Percentiles rank a stretch among this genome's conserved stretches.
These are phyloP conservation scores for Sitta carolinensis DNA, from an alignment of 2,797 vertebrate species.

Conservation along the genomic window DNA sequence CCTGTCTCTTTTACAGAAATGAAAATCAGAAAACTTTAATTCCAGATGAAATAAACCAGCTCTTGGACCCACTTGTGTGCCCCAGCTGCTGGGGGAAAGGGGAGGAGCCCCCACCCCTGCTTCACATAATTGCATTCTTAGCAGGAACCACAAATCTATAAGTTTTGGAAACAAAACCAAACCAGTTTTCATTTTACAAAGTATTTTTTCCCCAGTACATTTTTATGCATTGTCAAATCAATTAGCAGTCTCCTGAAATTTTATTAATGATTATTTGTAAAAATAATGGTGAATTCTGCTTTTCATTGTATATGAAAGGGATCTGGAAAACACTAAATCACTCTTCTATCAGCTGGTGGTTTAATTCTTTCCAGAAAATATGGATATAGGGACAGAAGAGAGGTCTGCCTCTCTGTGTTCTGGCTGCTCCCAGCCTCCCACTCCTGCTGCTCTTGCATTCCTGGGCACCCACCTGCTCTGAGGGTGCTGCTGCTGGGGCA, in stretches of 20 bases:
- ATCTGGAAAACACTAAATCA: background rate
- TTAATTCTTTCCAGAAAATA: background rate
- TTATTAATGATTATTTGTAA: background rate
- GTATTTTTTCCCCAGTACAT: background rate
- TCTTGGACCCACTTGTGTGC: background rate
- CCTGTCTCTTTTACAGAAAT: background rate
- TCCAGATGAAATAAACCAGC: background rate
- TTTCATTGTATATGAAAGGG: background rate
- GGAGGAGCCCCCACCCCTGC: background rate
- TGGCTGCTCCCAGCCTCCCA: background rate
- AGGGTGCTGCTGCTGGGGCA: background rate
- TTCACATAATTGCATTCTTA: background rate
- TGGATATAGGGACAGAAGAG: accelerated
- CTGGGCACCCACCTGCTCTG: background rate
- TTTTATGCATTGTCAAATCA: accelerated
- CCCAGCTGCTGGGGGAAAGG: background rate
- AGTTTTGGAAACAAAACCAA: background rate
- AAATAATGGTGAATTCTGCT: background rate
- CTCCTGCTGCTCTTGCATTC: background rate
- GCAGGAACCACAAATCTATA: background rate
- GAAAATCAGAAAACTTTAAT: background rate
- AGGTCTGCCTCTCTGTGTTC: background rate
- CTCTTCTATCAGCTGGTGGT: background rate
- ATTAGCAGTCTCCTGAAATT: background rate
- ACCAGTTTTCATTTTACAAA: background rate